These are phyloP conservation scores for Melopsittacus undulatus DNA, from an alignment of 2,797 vertebrate species.

Conservation along the genomic window DNA sequence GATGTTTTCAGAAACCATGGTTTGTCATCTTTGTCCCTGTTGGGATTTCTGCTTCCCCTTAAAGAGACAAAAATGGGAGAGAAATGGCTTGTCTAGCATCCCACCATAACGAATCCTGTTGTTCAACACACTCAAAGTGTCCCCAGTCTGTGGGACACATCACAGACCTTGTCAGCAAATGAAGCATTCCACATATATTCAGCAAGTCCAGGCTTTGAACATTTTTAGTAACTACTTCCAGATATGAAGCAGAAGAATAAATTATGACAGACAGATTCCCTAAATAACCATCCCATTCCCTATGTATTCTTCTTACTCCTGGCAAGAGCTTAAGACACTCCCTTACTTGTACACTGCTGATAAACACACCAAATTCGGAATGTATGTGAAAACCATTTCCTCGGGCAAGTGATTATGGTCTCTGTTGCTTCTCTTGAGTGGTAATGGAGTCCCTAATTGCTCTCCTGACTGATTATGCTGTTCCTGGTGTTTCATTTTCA, in stretches of 20 bases:
- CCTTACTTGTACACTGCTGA: background rate
- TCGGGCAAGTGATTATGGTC: constrained; percentile 58
- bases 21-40: background rate
- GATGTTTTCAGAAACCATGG: background rate
- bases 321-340: background rate
- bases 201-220: background rate
- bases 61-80: background rate
- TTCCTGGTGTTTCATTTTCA: constrained; percentile 70
- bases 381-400: constrained; percentile 46
- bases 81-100: background rate
- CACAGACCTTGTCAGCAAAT: background rate
- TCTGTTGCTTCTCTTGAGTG: constrained; percentile 58
- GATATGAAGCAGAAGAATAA: constrained; percentile 1
- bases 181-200: background rate
- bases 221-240: background rate
- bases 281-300: background rate
- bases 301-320: background rate
- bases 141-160: background rate
- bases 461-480: constrained; percentile 62
- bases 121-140: background rate
- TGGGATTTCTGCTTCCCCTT: background rate
- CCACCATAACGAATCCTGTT: accelerated
- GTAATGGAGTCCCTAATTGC: constrained; percentile 66
- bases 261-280: background rate
- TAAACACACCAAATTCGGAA: background rate